Evolutionary conservation across 2,113 vertebrate genomes (phyloP), one percentile per base, ranked within the genome.

Genomic region (Trichomycterus rosablanca): DNA sequence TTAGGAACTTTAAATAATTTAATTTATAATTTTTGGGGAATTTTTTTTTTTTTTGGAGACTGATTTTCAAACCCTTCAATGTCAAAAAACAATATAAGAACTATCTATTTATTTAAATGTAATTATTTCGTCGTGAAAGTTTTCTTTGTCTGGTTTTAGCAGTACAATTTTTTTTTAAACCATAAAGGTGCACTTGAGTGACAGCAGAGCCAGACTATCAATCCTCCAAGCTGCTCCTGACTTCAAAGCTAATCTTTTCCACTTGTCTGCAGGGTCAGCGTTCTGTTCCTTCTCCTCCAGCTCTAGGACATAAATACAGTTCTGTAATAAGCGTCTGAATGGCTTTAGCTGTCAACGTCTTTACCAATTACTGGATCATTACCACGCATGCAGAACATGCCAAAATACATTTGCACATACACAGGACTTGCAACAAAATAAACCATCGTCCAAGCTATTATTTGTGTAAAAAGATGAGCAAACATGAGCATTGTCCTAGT

Each of bases 331-430:
- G 80, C 83, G 81, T 72, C 75, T 73, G 75, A 81, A 81, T 81
- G 81, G 84, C 82, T 87, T 84, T 86, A 86, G 81, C 85, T 87
- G 85, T 88, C 85, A 88, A 76, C 84, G 75, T 86, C 85, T 83
- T 84, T 82, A 86, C 81, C 85, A 86, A 88, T 88, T 87, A 87
- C 83, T 77, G 45, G 32, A 82, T 86, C 77, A 80, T 74, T 42
- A 78, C 46, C 52, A 70, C 16, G 76, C 53, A 66, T 73, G 70
- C 58, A 77, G 76, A 82, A 79, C 67, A 72, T 70, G 34, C 70
- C 62, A 52, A 46, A 77, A 73, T 80, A 76, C 74, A 75, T 75
- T 78, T n/a, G n/a, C n/a, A n/a, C n/a, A n/a, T n/a, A n/a, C n/a
- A n/a, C 43, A 24, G 42, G 53, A 49, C 20, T 81, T 67, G 60